These are phyloP conservation scores for Helleia helle DNA, from an alignment of 2,888 invertebrate genomes.

Conservation along the genomic window DNA sequence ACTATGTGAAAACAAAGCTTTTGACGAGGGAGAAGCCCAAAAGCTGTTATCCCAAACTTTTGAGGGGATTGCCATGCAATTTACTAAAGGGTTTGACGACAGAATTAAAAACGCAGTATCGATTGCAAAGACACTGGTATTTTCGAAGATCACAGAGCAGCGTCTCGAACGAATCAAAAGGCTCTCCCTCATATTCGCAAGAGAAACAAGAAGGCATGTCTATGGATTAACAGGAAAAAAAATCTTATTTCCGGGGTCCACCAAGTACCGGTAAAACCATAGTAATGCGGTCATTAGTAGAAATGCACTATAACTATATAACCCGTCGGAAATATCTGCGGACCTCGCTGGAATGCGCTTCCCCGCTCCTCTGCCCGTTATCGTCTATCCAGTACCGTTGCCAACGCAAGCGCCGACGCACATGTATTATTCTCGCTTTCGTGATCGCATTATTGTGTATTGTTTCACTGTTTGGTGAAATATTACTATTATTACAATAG, in stretches of 20 bases:
- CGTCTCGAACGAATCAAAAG: constrained; percentile 14
- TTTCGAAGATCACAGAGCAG: constrained; percentile 8
- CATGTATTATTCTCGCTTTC: no score
- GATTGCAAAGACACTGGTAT: not conserved
- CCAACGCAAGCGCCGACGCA: no score
- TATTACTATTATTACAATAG: no score
- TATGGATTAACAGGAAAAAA: constrained; percentile 13
- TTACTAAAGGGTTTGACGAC: not conserved
- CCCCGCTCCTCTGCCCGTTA: no score
- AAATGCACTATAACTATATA: constrained; percentile 23
- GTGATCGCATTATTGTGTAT: no score
- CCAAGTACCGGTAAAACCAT: constrained; percentile 24
- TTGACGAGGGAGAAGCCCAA: not conserved
- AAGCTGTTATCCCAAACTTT: not conserved
- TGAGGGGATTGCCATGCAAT: not conserved
- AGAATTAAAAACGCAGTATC: not conserved
- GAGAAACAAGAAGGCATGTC: constrained; percentile 12
- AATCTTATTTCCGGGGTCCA: constrained; percentile 20
- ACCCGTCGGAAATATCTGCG: no score
- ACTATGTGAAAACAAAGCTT: not conserved
- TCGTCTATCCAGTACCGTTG: no score
- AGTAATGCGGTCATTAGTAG: constrained; percentile 24
- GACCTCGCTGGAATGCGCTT: no score
- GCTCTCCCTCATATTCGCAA: constrained; percentile 4
- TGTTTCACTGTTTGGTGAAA: no score